Base-by-base conservation (phyloP, 92 coral and sea anemone species). In the Palythoa grandiflora region DNA sequence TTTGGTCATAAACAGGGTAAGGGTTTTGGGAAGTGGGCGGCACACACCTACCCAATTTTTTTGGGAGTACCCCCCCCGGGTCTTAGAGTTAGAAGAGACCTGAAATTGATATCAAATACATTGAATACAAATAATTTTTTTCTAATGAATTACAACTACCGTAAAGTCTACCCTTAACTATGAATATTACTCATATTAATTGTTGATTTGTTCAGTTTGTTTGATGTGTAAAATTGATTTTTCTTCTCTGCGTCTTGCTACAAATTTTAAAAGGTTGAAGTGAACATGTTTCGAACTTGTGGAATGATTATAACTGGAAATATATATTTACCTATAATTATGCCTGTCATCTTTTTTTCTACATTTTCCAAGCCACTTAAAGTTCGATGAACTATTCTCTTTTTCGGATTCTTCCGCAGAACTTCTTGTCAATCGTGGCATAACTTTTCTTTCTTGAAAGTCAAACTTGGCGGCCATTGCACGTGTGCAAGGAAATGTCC, bases 351-450 rank as follows among this genome's bases (percentile, higher is more conserved):
- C 75, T 28, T 70, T 38, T 9, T 70, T 70, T 70, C 9, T 14
- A 38, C 75, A 70, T 20, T 10, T 11, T 36, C 75, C 75, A 5
- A 70, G 40, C 75, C 75, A 70, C 1, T 5, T 70, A 11, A 70
- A 70, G 40, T 36, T 70, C 21, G 47, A 70, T 12, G 75, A 70
- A 35, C 44, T 70, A 11, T 35, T 70, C 1, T 70, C 17, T 10
- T 38, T 70, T 70, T 70, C 75, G 17, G 13, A 11, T 0, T 70
- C 75, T 38, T 70, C 75, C 15, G 75, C 75, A 70, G 47, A 70
- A 36, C 75, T 70, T 36, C 75, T 70, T 35, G 75, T 70, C 47
- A 70, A 36, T 70, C 75, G 44, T 13, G 48, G 75, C 75, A 70
- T 70, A 36, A 20, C 38, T 28, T 14, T 70, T 10, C 16, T 65